These are phyloP conservation scores for Crenichthys baileyi DNA, from an alignment of 2,797 vertebrate species.

Conservation along the genomic window DNA sequence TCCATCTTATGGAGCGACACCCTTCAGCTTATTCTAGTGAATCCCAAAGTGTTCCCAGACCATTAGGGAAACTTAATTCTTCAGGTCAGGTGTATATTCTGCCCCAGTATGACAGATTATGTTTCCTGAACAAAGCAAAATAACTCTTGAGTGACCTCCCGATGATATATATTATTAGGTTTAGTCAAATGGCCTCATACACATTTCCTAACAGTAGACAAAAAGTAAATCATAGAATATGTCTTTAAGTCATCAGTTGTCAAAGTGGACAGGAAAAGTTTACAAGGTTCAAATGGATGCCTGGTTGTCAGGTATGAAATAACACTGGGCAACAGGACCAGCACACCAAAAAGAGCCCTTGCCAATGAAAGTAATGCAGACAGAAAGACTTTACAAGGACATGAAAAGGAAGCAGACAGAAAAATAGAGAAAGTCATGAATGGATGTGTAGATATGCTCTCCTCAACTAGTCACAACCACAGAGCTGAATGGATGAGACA, in stretches of 20 bases:
- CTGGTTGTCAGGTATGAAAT: background rate
- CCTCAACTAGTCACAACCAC: conserved; percentile 11
- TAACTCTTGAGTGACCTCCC: no score
- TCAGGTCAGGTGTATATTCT: background rate
- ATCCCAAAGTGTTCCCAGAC: background rate
- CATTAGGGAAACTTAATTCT: background rate
- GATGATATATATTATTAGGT: no score
- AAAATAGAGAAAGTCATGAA: background rate
- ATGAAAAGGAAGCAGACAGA: background rate
- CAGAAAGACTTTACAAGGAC: background rate
- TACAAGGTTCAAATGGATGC: background rate
- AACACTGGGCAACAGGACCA: background rate
- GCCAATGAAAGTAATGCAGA: background rate
- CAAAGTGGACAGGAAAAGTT: background rate
- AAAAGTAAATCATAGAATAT: background rate
- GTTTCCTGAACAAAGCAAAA: no score
- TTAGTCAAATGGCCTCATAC: background rate
- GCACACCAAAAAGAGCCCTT: background rate
- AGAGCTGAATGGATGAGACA: conserved; percentile 7
- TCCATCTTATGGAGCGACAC: background rate
- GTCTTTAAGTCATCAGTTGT: background rate
- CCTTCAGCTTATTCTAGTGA: background rate
- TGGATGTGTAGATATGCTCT: background rate
- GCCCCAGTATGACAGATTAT: no score
- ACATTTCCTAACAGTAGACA: background rate